These are phyloP conservation scores for Hippolais icterina DNA, from an alignment of 2,113 vertebrate genomes.

Conservation along the genomic window DNA sequence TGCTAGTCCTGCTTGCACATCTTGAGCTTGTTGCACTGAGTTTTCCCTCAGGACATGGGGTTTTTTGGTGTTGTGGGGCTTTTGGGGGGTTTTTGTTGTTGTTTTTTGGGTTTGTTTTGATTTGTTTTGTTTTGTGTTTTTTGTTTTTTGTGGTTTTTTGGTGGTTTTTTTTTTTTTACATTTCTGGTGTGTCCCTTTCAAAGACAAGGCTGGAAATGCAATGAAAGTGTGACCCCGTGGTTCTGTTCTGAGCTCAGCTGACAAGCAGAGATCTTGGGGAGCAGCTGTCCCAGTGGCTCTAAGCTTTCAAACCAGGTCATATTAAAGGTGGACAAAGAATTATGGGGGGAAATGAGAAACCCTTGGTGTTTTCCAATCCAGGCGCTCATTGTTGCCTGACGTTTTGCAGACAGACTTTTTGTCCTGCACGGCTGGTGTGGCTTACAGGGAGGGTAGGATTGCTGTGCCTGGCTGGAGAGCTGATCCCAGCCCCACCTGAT, in stretches of 20 bases:
- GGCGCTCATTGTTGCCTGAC: background rate
- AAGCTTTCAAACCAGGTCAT: background rate
- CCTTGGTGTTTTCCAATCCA: accelerated
- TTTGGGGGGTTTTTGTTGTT: no score
- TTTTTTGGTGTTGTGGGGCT: background rate
- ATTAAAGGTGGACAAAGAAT: background rate
- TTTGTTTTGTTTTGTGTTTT: background rate
- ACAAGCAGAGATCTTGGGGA: background rate
- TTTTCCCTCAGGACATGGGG: background rate
- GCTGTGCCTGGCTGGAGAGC: background rate
- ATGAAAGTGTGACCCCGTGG: background rate
- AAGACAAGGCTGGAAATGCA: background rate
- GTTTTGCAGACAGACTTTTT: background rate
- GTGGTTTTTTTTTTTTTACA: background rate
- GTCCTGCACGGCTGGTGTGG: background rate
- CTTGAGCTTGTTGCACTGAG: background rate
- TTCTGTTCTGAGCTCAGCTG: background rate
- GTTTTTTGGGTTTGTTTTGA: no score
- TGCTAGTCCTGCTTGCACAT: background rate
- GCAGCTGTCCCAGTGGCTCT: background rate
- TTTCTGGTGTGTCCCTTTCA: background rate
- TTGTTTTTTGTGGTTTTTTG: background rate
- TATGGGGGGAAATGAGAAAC: background rate
- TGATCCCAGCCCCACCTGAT: background rate
- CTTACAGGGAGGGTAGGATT: background rate